These are phyloP conservation scores for Diprion similis DNA, from an alignment of 1,140 invertebrate species.

Conservation along the genomic window DNA sequence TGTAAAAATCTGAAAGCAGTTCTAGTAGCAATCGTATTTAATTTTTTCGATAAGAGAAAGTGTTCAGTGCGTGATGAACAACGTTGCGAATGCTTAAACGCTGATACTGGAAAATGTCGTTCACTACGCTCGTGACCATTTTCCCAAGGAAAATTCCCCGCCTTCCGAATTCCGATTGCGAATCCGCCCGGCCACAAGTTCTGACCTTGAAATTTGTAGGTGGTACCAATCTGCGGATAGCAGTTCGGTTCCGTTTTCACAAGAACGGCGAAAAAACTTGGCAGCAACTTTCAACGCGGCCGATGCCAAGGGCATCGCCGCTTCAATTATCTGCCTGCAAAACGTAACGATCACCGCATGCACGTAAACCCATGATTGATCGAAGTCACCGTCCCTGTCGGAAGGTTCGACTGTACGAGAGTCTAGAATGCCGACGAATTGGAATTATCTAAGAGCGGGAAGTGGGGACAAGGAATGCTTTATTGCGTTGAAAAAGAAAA, in stretches of 20 bases:
- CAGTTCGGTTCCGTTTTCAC: not conserved
- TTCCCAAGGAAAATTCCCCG: not conserved
- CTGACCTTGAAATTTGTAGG: not conserved
- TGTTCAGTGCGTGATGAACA: too few species aligned
- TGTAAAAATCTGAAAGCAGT: too few species aligned
- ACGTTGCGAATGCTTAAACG: too few species aligned
- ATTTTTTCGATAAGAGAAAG: too few species aligned
- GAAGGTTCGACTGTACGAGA: not conserved
- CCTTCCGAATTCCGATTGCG: not conserved
- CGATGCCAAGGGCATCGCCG: not conserved
- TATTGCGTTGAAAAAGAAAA: too few species aligned
- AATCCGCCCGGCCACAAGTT: not conserved
- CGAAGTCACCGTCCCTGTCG: not conserved
- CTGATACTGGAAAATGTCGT: too few species aligned
- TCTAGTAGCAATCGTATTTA: too few species aligned
- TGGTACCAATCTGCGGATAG: not conserved
- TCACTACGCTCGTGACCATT: not conserved
- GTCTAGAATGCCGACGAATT: not conserved
- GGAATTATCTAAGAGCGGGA: not conserved
- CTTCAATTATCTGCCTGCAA: not conserved
- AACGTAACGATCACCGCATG: not conserved
- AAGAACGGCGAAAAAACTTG: not conserved
- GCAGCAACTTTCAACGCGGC: not conserved
- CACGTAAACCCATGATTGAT: not conserved
- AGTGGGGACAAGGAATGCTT: too few species aligned